Base-by-base conservation (phyloP, 2,888 invertebrate species). In the Uloborus plumipes region DNA sequence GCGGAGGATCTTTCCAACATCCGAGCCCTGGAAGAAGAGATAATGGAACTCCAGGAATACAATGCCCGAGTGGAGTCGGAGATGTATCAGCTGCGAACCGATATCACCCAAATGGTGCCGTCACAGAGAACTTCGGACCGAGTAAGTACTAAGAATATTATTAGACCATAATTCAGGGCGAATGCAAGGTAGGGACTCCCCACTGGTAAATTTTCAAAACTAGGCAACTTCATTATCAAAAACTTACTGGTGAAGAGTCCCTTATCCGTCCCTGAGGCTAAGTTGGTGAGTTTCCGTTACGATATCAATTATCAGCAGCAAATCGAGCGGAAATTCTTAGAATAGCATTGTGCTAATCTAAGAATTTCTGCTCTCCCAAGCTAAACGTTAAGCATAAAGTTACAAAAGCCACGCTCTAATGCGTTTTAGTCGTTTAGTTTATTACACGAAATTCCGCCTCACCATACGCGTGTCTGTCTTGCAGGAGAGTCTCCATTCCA, bases 31-130 rank as follows among this genome's bases (percentile, higher is more conserved):
- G 96, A 97, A 88, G 94, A 95, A 85, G 96, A 97, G 90, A 96
- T 97, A 88, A 94, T 94, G 62, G 95, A 96, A 89, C 90, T 97
- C 87, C 95, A 96, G 90, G 92, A 95, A 85, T 95, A 96, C 90
- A 97, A 97, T 89, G 94, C 95, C 82, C 92, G 95, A 85, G 95
- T 96, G 85, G 97, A 97, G 90, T 95, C 95, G 71, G 95, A 96
- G 90, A 95, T 97, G 93, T 92, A 95, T 91, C 94, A 95, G 87
- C 92, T 97, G 87, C 95, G 96, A 89, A 95, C 95, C 79, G 96
- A 97, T 89, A 96, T 97, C 88, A 95, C 94, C 89, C 95, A 95
- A 84, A 95, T 96, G 94, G 97, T 97, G 90, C 93, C 93, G 85
- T 95, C 96, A 89, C 92, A 96, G 87, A 94, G 93, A 88, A 94